Evolutionary conservation across 2,113 vertebrate genomes (phyloP).

Genomic region (Mus musculus): GRCm39 chr13:101702501-101703000

Average conservation of each 20-base stretch:
- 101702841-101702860: background rate
- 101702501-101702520: background rate
- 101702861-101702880: constrained; percentile 35
- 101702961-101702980: background rate
- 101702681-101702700: background rate
- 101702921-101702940: background rate
- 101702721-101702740: background rate
- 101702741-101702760: background rate
- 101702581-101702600: no score
- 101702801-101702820: constrained; percentile 19
- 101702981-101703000: constrained; percentile 33
- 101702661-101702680: background rate
- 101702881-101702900: constrained; percentile 41
- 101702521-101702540: background rate
- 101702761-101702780: constrained; percentile 12
- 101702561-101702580: constrained; percentile 4
- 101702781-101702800: constrained; percentile 11
- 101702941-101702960: background rate
- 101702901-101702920: background rate
- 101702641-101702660: background rate
- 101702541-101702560: background rate
- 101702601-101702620: no score
- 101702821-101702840: constrained; percentile 2
- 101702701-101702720: background rate
- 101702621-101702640: no score